These are phyloP conservation scores for Camptogramma bilineatum DNA, from an alignment of 2,888 invertebrate species.

Conservation along the genomic window DNA sequence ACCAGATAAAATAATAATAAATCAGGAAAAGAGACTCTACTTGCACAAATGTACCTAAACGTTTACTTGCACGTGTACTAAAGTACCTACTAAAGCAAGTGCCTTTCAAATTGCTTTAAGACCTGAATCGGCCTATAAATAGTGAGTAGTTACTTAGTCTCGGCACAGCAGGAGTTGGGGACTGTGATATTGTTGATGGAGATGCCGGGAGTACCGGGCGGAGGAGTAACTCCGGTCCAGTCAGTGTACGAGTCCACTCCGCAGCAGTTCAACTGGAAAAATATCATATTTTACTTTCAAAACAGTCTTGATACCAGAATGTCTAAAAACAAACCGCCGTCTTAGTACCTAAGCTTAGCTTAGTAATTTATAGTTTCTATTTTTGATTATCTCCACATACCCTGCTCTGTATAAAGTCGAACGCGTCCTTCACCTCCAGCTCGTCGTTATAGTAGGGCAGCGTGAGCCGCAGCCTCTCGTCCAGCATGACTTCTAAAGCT, in stretches of 20 bases:
- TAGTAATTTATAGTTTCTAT: too few species aligned
- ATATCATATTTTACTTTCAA: not conserved
- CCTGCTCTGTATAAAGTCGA: slow-evolving; percentile 90
- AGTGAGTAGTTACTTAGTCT: slow-evolving; percentile 37
- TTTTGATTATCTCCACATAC: too few species aligned
- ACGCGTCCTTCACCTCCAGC: slow-evolving; percentile 87
- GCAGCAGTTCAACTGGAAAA: slow-evolving; percentile 88
- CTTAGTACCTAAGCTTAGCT: too few species aligned
- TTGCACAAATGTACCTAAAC: too few species aligned
- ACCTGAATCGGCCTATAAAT: too few species aligned
- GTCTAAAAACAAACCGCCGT: too few species aligned
- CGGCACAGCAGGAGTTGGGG: slow-evolving; percentile 87
- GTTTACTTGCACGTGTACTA: too few species aligned
- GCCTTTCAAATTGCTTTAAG: too few species aligned
- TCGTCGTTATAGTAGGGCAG: slow-evolving; percentile 86
- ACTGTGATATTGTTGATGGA: slow-evolving; percentile 73
- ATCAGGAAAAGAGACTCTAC: too few species aligned
- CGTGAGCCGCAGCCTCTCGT: slow-evolving; percentile 86
- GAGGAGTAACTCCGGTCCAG: slow-evolving; percentile 79
- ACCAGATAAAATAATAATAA: too few species aligned
- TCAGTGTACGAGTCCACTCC: slow-evolving; percentile 87
- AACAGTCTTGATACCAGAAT: too few species aligned
- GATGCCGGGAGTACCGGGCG: slow-evolving; percentile 59
- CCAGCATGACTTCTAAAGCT: slow-evolving; percentile 83
- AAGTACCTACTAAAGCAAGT: too few species aligned